phyloP scores from a whole-genome alignment of 92 coral and sea anemone genomes.

The Parazoanthus darwini region DNA sequence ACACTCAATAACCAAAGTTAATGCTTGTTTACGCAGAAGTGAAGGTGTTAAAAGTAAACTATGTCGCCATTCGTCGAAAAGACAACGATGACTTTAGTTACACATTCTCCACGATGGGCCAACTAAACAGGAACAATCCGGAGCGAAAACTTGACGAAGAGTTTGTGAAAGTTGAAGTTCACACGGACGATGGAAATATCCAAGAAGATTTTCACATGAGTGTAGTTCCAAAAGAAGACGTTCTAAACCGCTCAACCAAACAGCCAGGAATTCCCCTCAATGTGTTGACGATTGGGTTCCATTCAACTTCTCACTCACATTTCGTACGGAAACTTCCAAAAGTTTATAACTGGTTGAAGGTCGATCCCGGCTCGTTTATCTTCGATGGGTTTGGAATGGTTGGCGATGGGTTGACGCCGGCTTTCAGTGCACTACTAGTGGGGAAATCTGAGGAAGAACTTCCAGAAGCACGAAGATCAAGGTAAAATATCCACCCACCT shows the following conservation, averaged over 20 bases:
- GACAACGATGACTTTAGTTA: neutral
- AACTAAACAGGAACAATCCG: neutral
- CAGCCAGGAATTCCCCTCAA: slow-evolving; percentile 29
- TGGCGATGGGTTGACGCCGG: slow-evolving; percentile 56
- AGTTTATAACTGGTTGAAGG: slow-evolving; percentile 44
- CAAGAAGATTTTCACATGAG: slow-evolving; percentile 49
- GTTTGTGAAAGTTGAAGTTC: slow-evolving; percentile 55
- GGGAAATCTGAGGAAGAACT: slow-evolving; percentile 48
- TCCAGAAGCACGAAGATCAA: slow-evolving; percentile 52
- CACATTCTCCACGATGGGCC: slow-evolving; percentile 14
- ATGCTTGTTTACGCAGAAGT: neutral
- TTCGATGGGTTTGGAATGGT: slow-evolving; percentile 48
- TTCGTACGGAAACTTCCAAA: slow-evolving; percentile 48
- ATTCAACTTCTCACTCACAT: slow-evolving; percentile 56
- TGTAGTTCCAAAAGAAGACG: slow-evolving; percentile 35
- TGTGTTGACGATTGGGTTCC: slow-evolving; percentile 48
- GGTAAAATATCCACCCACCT: neutral
- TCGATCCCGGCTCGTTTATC: slow-evolving; percentile 49
- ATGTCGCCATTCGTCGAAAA: slow-evolving; percentile 15
- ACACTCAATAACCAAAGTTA: neutral
- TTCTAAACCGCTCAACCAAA: slow-evolving; percentile 39
- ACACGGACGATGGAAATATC: slow-evolving; percentile 33
- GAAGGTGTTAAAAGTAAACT: slow-evolving; percentile 13
- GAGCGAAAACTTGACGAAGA: slow-evolving; percentile 33
- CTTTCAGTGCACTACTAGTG: slow-evolving; percentile 44